Percentiles rank a stretch among this genome's conserved stretches.
phyloP scores from a whole-genome alignment of 2,797 vertebrate species.

The Manis pentadactyla region DNA sequence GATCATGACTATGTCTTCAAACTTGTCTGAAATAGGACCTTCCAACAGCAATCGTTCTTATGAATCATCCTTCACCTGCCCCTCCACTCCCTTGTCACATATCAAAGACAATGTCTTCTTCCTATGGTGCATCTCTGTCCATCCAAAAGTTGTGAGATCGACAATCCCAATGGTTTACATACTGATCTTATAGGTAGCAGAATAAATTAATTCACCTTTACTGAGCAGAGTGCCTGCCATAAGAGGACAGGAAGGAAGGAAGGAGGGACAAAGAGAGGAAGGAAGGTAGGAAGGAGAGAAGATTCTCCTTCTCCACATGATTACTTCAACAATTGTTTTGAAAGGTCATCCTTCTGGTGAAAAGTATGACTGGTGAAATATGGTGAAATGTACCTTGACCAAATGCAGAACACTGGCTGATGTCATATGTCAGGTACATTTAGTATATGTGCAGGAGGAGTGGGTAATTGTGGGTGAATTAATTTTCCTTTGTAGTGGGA shows the following conservation, averaged over 20 bases:
- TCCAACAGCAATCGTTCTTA: neutral
- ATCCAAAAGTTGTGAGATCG: neutral
- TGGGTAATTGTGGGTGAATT: conserved; percentile 30
- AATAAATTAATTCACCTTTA: neutral
- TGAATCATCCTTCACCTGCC: neutral
- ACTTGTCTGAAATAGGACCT: conserved; percentile 2
- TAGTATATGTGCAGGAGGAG: neutral
- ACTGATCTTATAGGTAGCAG: neutral
- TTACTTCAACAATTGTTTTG: conserved; percentile 8
- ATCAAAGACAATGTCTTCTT: neutral
- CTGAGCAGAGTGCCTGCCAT: neutral
- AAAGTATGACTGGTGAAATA: conserved; percentile 36
- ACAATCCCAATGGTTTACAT: neutral
- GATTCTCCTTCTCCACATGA: neutral
- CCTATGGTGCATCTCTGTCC: neutral
- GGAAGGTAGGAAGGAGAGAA: neutral
- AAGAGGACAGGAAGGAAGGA: neutral
- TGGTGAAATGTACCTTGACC: conserved; percentile 38
- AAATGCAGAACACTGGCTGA: neutral
- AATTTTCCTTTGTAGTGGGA: conserved; percentile 63
- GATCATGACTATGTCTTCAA: neutral
- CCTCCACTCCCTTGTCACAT: neutral
- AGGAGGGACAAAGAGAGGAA: neutral
- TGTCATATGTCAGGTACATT: neutral
- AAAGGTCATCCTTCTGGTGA: conserved; percentile 24